These are phyloP conservation scores for Rhyacophila brunnea DNA, from an alignment of 1,140 invertebrate species.

Conservation along the genomic window DNA sequence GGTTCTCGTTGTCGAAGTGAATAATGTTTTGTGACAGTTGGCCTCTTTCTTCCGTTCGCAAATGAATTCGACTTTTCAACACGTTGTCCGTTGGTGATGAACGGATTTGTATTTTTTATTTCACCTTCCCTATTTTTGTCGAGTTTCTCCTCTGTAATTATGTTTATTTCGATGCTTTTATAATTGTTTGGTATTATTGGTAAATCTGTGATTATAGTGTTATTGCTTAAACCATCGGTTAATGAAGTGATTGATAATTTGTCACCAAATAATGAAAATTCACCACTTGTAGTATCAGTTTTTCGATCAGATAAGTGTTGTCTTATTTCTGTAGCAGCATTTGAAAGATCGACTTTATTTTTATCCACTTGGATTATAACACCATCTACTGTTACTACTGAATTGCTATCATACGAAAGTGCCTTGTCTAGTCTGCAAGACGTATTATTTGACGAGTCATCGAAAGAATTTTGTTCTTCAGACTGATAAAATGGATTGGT, in stretches of 20 bases:
- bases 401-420: neutral
- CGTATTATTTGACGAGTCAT: neutral
- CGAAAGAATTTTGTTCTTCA: neutral
- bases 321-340: neutral
- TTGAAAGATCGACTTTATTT: conserved; percentile 4
- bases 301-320: neutral
- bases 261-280: too few species aligned
- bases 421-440: neutral
- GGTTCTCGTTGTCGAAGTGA: conserved; percentile 52
- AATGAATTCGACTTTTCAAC: conserved; percentile 1
- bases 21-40: conserved; percentile 51
- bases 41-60: conserved; percentile 38
- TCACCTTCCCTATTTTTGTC: too few species aligned
- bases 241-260: neutral
- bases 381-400: conserved; percentile 7
- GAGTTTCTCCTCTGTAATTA: neutral
- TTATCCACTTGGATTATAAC: conserved; percentile 21
- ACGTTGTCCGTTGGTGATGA: too few species aligned
- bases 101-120: too few species aligned
- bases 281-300: too few species aligned
- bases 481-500: neutral
- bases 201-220: conserved; percentile 25
- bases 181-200: conserved; percentile 18
- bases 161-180: conserved; percentile 6
- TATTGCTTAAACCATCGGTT: conserved; percentile 29